Base-by-base conservation (phyloP, 2,797 vertebrate genomes). In the Luscinia megarhynchos region DNA sequence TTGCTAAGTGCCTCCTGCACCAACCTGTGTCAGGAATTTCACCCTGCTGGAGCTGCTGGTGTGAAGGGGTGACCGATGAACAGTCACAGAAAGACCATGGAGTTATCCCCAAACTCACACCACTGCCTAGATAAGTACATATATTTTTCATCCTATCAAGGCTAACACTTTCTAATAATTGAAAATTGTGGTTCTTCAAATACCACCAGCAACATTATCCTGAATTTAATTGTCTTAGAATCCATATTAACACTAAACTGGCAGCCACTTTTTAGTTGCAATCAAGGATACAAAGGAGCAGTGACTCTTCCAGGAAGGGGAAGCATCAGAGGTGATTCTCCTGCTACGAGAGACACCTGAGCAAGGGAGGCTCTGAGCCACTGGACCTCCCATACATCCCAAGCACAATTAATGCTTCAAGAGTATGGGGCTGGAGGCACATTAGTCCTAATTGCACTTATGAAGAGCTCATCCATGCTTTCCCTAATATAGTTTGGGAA, bases 201-300 rank as follows among this genome's bases (percentile, higher is more conserved):
- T 36, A 62, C 17, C n/a, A 63, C 6, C 34, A 67, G 45, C 57
- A 86, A 50, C n/a, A 22, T 53, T 15, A 63, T 27, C 24, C 29
- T 67, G 20, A 80, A 38, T 50, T 80, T 83, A n/a, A n/a, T 48
- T 48, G 13, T 22, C 50, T 74, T 50, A 80, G 63, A 85, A 74
- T 23, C 19, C 9, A 5, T 46, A 58, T 69, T 5, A 61, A 62
- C 20, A 32, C 15, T 63, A 43, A 75, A 17, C 38, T 38, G 43
- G 74, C 68, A 87, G 38, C 20, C 22, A 24, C 50, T 18, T 84
- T 73, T 50, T 53, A 64, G 50, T 12, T 58, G 38, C 58, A 38
- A 5, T 41, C 62, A 68, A 0, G 0, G 20, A 41, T 20, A 41
- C 3, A 72, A 27, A 0, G 6, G 18, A 72, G 18, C 41, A 79